phyloP scores from a whole-genome alignment of 2,797 vertebrate species.

The Tympanoctomys barrerae region DNA sequence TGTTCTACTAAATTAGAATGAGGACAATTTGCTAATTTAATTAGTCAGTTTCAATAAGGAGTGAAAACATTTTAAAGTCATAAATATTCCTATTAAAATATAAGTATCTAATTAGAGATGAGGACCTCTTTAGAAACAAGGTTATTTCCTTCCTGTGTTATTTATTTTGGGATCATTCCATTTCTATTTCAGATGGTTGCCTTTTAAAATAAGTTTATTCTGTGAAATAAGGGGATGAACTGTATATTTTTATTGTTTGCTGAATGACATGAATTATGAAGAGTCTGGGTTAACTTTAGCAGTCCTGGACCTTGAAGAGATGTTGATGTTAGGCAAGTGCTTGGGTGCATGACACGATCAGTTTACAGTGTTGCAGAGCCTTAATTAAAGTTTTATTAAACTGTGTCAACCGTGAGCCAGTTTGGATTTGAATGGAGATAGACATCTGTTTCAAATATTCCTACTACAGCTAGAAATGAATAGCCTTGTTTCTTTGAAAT shows the following conservation, averaged over 20 bases:
- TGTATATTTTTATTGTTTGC: conserved; percentile 65
- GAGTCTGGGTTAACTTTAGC: conserved; percentile 64
- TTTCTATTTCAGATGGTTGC: conserved; percentile 46
- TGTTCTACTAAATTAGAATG: neutral
- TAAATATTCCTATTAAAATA: conserved; percentile 32
- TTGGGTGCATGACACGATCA: conserved; percentile 77
- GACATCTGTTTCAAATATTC: conserved; percentile 80
- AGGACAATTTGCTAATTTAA: conserved; percentile 26
- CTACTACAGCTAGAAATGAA: conserved; percentile 72
- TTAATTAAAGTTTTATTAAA: conserved; percentile 84
- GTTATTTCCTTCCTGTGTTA: conserved; percentile 43
- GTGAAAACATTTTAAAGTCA: conserved; percentile 7
- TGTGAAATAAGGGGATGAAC: conserved; percentile 35
- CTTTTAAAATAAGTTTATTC: conserved; percentile 35
- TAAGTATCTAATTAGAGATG: conserved; percentile 23
- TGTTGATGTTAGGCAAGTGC: conserved; percentile 74
- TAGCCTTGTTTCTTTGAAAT: conserved; percentile 1
- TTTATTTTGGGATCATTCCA: conserved; percentile 15
- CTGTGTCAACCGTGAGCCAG: conserved; percentile 66
- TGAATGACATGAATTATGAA: conserved; percentile 67
- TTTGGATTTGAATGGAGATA: conserved; percentile 75
- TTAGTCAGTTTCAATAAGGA: conserved; percentile 16
- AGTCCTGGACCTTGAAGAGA: conserved; percentile 53
- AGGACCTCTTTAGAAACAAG: conserved; percentile 27
- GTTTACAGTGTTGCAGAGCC: conserved; percentile 77